phyloP scores from a whole-genome alignment of 2,888 invertebrate species.

The Isoperla grammatica region DNA sequence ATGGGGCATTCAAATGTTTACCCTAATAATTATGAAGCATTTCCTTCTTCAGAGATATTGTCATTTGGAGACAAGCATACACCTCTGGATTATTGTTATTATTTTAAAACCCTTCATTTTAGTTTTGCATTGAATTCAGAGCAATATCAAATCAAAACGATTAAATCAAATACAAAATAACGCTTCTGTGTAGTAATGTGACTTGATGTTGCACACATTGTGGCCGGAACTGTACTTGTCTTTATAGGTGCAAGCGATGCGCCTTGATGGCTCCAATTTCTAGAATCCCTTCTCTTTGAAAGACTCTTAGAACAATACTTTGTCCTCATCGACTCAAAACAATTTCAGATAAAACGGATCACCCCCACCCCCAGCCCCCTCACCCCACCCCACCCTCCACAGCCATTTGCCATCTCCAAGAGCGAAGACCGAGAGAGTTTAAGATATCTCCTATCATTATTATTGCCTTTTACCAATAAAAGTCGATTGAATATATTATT shows the following conservation, averaged over 20 bases:
- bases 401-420: neutral
- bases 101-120: too few relatives aligned
- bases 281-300: conserved; percentile 16
- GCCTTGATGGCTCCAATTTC: conserved; percentile 14
- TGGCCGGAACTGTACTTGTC: neutral
- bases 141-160: too few relatives aligned
- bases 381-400: neutral
- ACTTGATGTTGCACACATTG: conserved; percentile 4
- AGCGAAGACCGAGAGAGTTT: neutral
- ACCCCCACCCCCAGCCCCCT: neutral
- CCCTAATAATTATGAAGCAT: too few relatives aligned
- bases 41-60: too few relatives aligned
- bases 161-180: too few relatives aligned
- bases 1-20: too few relatives aligned
- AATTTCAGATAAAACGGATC: conserved; percentile 6
- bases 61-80: too few relatives aligned
- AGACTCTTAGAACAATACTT: conserved; percentile 1
- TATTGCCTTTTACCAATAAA: conserved; percentile 18
- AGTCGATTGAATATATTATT: conserved; percentile 20
- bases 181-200: neutral
- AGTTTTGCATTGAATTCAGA: too few relatives aligned
- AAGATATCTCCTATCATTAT: conserved; percentile 15
- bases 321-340: conserved; percentile 9
- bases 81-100: too few relatives aligned
- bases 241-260: conserved; percentile 5